phyloP scores from a whole-genome alignment of 2,888 invertebrate species.

The Podabrus alpinus region DNA sequence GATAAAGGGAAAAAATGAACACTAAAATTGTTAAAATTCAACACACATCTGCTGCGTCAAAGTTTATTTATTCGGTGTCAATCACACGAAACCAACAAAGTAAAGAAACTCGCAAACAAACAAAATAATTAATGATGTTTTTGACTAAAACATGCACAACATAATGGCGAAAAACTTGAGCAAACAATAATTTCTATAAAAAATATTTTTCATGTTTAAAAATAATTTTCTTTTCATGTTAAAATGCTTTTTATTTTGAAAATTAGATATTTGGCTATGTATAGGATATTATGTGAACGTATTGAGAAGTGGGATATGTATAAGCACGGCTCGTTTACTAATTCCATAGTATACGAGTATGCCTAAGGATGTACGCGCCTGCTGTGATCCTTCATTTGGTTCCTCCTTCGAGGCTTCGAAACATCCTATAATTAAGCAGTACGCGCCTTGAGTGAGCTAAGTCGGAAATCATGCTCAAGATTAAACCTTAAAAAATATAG shows the following conservation, averaged over 20 bases:
- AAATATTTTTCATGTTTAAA: neutral
- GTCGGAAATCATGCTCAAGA: too few relatives aligned
- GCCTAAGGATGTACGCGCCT: too few relatives aligned
- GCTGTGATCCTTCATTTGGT: too few relatives aligned
- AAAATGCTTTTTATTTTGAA: neutral
- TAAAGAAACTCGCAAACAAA: neutral
- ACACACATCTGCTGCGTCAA: neutral
- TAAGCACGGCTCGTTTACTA: too few relatives aligned
- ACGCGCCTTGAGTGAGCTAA: too few relatives aligned
- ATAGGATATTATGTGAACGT: too few relatives aligned
- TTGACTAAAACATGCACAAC: neutral
- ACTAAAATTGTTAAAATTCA: neutral
- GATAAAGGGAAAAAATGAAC: neutral
- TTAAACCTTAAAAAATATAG: too few relatives aligned
- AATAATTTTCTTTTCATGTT: neutral
- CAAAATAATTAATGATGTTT: neutral
- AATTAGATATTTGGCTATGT: too few relatives aligned
- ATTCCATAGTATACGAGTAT: too few relatives aligned
- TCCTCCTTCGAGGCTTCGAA: too few relatives aligned
- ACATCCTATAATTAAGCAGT: too few relatives aligned
- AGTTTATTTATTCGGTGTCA: neutral
- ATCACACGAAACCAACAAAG: neutral
- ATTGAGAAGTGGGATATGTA: too few relatives aligned
- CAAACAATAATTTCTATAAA: neutral
- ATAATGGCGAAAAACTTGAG: neutral